Base-by-base conservation (phyloP, 2,113 vertebrate species). In the Acinonyx jubatus region DNA sequence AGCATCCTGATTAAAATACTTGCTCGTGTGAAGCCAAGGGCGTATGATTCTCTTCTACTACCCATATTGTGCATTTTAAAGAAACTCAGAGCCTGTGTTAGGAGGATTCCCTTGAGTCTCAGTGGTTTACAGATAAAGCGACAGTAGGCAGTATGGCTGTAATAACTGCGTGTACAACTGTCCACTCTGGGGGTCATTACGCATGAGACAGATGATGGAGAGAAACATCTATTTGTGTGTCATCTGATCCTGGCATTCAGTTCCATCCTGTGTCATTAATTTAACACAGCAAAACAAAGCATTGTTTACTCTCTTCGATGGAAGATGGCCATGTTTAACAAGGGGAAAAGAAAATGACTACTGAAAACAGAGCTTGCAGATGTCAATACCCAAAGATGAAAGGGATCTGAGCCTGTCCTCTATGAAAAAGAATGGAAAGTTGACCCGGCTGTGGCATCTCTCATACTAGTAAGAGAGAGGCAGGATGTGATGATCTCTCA, bases 251-350 rank as follows among this genome's bases (percentile, higher is more conserved):
- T 76, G 84, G 61, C 41, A 89, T 87, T 88, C 52, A 84, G 9
- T 38, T 97, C 29, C 50, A 88, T 23, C 25, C 76, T 33, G 7
- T 63, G 21, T 83, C 94, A 65, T 57, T 95, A 97, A 97, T 78
- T 94, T 57, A 85, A 95, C 0, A 0, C 71, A 93, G 93, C 18
- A 97, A 84, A 97, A 29, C 85, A 97, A 94, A 93, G 41, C 84
- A 90, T 16, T 48, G 33, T 93, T 88, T 93, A 92, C 93, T 71
- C 18, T 79, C 90, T 76, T 66, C 76, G 88, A 33, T 0, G 41
- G 50, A 68, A 84, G 33, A 27, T 29, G 27, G 33, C 76, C 78
- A 87, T 86, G 19, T 65, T 92, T 82, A 89, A 89, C 41, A 74
- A 95, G 69, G 55, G 12, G 57, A 19, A 96, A 95, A 94, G 55